phyloP scores from a whole-genome alignment of 2,113 vertebrate species.

The Melanerpes aurifrons region DNA sequence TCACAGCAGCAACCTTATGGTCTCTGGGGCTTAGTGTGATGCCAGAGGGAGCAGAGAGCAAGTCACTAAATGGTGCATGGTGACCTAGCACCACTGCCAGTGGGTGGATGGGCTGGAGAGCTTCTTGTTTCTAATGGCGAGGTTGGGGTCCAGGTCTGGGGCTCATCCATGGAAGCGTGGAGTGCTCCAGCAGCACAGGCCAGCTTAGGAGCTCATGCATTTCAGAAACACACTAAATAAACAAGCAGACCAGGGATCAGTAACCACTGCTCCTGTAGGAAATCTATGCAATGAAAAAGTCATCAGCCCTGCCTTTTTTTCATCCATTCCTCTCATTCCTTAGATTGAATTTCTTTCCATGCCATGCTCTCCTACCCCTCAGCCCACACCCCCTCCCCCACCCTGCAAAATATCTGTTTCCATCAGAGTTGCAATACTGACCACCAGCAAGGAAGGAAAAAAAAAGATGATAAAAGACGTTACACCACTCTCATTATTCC shows the following conservation, averaged over 20 bases:
- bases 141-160: not conserved
- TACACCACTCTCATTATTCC: not conserved
- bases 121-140: fast-evolving
- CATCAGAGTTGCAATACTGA: not conserved
- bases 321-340: constrained; percentile 36
- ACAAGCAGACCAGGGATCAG: not conserved
- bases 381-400: not conserved
- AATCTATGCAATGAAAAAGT: constrained; percentile 53
- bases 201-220: not conserved
- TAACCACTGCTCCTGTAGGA: constrained; percentile 53
- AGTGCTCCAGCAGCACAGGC: not conserved
- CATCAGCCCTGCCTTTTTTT: not conserved
- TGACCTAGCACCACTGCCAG: not conserved
- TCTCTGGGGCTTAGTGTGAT: not conserved
- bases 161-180: fast-evolving
- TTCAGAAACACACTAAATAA: constrained; percentile 38
- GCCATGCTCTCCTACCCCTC: not conserved
- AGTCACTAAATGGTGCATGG: not conserved
- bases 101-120: not conserved
- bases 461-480: not conserved
- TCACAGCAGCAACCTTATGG: not conserved
- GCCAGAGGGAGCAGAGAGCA: not conserved
- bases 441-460: not conserved
- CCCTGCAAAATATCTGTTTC: not conserved
- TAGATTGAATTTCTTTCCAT: constrained; percentile 15